Evolutionary conservation across 2,888 invertebrate species (phyloP), one percentile per base, ranked within the genome.

Genomic region (Acrobasis repandana): DNA sequence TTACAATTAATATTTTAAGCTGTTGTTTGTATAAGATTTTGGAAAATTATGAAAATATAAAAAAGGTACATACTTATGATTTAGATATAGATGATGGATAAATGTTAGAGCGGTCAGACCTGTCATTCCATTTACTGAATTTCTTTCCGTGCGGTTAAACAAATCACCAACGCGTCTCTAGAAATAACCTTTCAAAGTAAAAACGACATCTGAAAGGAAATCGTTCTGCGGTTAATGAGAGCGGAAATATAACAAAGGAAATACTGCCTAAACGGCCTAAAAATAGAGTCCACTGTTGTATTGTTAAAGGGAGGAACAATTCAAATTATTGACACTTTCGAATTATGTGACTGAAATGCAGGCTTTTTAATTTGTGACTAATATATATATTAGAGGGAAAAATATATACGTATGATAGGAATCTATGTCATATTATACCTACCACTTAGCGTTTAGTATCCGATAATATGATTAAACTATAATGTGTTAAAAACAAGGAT

Each of bases 161-260:
- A 43, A 43, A 43, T 43, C 14, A 43, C 43, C 43, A n/a, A 43
- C 10, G 14, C 43, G 43, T 43, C 14, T 54, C 38, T 15, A 43
- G 14, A 54, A 54, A 54, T 54, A 38, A 20, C 52, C 9, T 38
- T 38, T 15, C 9, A 36, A 43, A 43, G n/a, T 20, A 54, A 54
- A 36, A 54, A 54, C 54, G 18, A 54, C 43, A 54, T 11, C 16
- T 15, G 38, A 72, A 67, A 65, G 64, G 63, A 70, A 70, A 67
- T 62, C 59, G 60, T 70, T 68, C 63, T 56, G 59, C 60, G 66
- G 59, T 69, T 73, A 75, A 76, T 72, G 72, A 70, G 65, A 60
- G 54, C 36, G 38, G 58, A 48, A 60, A 57, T 54, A 61, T 16
- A 51, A 64, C 61, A 57, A 51, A 51, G 61, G 52, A 63, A 66